Conservation (phyloP, 1,140 invertebrate genomes). For the Heliconius eleuchia region DNA sequence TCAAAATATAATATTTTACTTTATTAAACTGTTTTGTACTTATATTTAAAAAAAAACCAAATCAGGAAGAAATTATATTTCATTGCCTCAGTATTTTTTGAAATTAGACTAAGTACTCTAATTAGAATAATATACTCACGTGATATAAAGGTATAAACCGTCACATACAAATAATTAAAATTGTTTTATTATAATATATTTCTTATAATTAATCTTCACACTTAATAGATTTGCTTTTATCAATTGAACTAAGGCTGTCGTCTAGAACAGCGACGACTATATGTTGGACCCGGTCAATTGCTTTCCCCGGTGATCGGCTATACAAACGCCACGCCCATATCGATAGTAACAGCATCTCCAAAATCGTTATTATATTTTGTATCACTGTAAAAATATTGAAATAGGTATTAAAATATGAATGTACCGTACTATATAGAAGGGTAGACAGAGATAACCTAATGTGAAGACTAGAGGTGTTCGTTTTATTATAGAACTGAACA, state of each 20-base stretch:
- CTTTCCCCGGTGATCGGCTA: conserved; percentile 70
- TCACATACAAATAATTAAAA: background rate
- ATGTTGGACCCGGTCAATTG: conserved; percentile 53
- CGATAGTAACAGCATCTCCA: conserved; percentile 83
- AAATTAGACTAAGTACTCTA: no score
- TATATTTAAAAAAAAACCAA: background rate
- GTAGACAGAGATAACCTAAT: no score
- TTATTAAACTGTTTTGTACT: background rate
- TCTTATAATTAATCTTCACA: conserved; percentile 19
- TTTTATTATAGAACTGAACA: no score
- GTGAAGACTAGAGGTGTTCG: no score
- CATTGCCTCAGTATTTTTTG: no score
- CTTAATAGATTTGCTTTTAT: conserved; percentile 37
- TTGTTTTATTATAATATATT: background rate
- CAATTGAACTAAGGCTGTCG: conserved; percentile 48
- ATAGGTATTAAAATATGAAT: no score
- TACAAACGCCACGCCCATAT: conserved; percentile 82
- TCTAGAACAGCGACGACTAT: conserved; percentile 62
- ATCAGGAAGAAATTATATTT: no score
- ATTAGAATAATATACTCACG: no score
- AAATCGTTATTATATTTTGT: conserved; percentile 82
- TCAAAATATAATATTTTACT: background rate
- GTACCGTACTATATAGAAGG: no score
- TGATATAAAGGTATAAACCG: no score
- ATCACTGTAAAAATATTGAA: conserved; percentile 78